These are phyloP conservation scores for Notodonta dromedarius DNA, from an alignment of 2,888 invertebrate genomes.

Conservation along the genomic window DNA sequence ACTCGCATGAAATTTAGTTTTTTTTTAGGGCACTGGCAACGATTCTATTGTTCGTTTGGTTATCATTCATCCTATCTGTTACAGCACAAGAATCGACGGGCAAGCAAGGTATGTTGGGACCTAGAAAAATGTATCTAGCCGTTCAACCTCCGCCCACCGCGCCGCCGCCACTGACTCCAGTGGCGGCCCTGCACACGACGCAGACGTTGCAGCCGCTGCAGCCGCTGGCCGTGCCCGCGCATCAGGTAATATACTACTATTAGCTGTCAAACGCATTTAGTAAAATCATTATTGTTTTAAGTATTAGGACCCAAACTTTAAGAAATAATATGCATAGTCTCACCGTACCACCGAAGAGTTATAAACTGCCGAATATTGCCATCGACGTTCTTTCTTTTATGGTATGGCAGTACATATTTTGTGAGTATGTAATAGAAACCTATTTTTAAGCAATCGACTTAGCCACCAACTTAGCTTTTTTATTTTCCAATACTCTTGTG, in stretches of 20 bases:
- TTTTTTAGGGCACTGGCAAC: not conserved
- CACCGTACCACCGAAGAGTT: not conserved
- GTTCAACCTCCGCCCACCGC: slow-evolving; percentile 88
- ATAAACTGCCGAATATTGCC: slow-evolving; percentile 5
- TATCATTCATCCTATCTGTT: slow-evolving; percentile 30
- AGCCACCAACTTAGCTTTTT: too few relatives aligned
- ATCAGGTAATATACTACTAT: slow-evolving; percentile 81
- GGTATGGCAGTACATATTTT: not conserved
- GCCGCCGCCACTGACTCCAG: slow-evolving; percentile 65
- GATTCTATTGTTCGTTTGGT: too few relatives aligned
- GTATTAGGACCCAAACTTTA: not conserved
- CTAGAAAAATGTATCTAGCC: slow-evolving; percentile 93
- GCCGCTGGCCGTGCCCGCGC: slow-evolving; percentile 73
- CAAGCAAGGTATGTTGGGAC: slow-evolving; percentile 93
- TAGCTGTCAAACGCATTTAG: slow-evolving; percentile 41
- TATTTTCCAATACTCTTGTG: not conserved
- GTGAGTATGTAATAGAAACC: not conserved
- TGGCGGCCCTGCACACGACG: slow-evolving; percentile 50
- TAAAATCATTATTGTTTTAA: not conserved
- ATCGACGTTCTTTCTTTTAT: not conserved
- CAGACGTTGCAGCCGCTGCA: slow-evolving; percentile 52
- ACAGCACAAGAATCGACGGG: slow-evolving; percentile 94
- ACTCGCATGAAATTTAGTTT: not conserved
- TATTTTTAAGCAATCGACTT: not conserved
- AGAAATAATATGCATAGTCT: not conserved